Percentiles rank a stretch among this genome's conserved stretches.
These are phyloP conservation scores for Xiphias gladius DNA, from an alignment of 2,113 vertebrate genomes.

Conservation along the genomic window DNA sequence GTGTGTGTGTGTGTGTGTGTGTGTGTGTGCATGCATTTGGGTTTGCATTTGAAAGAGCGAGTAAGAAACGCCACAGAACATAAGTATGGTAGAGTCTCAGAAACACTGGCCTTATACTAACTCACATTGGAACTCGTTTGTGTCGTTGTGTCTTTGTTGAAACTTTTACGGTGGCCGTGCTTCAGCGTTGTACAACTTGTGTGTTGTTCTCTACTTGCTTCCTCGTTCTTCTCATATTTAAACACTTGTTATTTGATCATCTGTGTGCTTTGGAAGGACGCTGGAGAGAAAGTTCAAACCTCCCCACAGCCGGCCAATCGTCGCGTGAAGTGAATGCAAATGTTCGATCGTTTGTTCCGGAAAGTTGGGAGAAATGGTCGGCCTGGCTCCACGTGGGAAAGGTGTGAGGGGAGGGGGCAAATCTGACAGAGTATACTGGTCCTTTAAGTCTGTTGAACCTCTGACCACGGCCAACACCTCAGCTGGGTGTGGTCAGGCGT, in stretches of 20 bases:
- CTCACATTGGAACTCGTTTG: background rate
- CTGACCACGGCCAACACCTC: background rate
- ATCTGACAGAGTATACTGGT: background rate
- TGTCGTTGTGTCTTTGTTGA: background rate
- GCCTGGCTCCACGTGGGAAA: too few species aligned
- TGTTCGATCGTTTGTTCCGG: too few species aligned
- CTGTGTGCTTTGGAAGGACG: background rate
- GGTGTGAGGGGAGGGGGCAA: too few species aligned
- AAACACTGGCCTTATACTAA: background rate
- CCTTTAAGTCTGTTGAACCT: too few species aligned
- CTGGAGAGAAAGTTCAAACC: background rate
- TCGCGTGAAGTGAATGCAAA: too few species aligned
- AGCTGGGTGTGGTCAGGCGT: background rate
- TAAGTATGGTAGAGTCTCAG: background rate
- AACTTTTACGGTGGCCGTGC: background rate
- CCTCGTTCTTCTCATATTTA: background rate
- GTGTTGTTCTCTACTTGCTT: background rate
- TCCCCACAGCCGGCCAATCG: too few species aligned
- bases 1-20: too few species aligned
- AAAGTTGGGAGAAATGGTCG: too few species aligned
- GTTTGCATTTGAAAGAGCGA: background rate
- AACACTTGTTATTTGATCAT: background rate
- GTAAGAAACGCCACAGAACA: background rate
- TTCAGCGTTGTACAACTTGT: background rate
- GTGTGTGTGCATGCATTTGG: too few species aligned